These are phyloP conservation scores for Chascanopsetta lugubris DNA, from an alignment of 2,113 vertebrate genomes.

Conservation along the genomic window DNA sequence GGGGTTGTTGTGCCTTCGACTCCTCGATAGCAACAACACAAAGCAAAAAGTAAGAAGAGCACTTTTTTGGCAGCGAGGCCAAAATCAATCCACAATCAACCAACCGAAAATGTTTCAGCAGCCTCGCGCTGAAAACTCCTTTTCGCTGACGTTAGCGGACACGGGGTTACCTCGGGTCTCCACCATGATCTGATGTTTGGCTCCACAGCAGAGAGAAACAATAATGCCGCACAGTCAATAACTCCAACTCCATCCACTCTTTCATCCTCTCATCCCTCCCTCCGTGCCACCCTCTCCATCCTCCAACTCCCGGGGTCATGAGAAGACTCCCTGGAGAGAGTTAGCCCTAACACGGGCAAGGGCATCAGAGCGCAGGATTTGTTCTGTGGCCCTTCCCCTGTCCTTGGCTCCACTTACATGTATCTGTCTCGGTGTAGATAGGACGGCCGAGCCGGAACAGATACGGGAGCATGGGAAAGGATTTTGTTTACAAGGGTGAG, in stretches of 20 bases:
- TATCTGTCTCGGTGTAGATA: conserved; percentile 38
- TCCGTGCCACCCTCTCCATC: conserved; percentile 14
- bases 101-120: conserved; percentile 12
- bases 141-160: background rate
- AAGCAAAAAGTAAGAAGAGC: background rate
- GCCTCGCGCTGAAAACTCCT: conserved; percentile 21
- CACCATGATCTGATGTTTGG: conserved; percentile 41
- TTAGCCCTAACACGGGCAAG: conserved; percentile 40
- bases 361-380: conserved; percentile 43
- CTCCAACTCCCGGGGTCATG: conserved; percentile 49
- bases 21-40: background rate
- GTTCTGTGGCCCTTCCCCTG: conserved; percentile 23
- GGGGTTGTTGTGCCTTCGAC: background rate
- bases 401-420: conserved; percentile 31
- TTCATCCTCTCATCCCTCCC: conserved; percentile 62
- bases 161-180: conserved; percentile 35
- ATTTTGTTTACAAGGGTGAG: conserved; percentile 18
- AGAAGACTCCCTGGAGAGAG: conserved; percentile 40
- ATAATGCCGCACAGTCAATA: conserved; percentile 57
- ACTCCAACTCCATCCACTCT: conserved; percentile 40
- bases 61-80: conserved; percentile 20
- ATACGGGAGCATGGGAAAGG: conserved; percentile 56
- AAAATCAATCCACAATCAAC: conserved; percentile 37
- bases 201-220: conserved; percentile 50
- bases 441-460: conserved; percentile 19